phyloP scores from a whole-genome alignment of 2,888 invertebrate species.

The Euproctis similis region DNA sequence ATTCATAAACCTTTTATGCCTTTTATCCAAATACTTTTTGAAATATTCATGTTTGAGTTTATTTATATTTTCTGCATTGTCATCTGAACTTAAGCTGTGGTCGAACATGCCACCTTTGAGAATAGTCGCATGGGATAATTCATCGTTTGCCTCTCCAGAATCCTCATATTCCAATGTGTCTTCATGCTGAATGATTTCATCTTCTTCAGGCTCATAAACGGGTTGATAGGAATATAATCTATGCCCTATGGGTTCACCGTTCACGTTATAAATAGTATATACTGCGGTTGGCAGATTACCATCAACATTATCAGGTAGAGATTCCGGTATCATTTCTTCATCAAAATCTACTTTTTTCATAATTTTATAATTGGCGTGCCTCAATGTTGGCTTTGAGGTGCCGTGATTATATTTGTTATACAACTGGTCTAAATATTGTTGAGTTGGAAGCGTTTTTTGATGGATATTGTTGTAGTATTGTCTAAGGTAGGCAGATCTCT shows the following conservation, averaged over 20 bases:
- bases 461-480: conserved; percentile 59
- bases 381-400: conserved; percentile 54
- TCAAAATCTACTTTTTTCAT: conserved; percentile 65
- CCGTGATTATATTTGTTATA: conserved; percentile 67
- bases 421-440: conserved; percentile 46
- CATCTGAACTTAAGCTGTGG: conserved; percentile 24
- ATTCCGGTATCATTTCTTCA: conserved; percentile 38
- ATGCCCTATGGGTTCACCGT: conserved; percentile 68
- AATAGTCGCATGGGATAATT: conserved; percentile 51
- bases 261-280: conserved; percentile 64
- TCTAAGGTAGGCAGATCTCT: conserved; percentile 55
- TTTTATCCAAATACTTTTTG: conserved; percentile 59
- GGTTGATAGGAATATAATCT: conserved; percentile 66
- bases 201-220: conserved; percentile 64
- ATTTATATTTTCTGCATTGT: conserved; percentile 46
- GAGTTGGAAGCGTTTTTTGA: conserved; percentile 38
- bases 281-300: conserved; percentile 61
- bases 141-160: conserved; percentile 41
- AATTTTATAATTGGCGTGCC: conserved; percentile 65
- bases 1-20: conserved; percentile 54
- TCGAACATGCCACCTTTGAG: conserved; percentile 62
- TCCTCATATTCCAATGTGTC: conserved; percentile 51
- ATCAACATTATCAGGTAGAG: conserved; percentile 32
- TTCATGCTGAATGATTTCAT: conserved; percentile 45
- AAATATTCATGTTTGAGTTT: conserved; percentile 65